phyloP scores from a whole-genome alignment of 2,113 vertebrate species.

The Dipodomys spectabilis region DNA sequence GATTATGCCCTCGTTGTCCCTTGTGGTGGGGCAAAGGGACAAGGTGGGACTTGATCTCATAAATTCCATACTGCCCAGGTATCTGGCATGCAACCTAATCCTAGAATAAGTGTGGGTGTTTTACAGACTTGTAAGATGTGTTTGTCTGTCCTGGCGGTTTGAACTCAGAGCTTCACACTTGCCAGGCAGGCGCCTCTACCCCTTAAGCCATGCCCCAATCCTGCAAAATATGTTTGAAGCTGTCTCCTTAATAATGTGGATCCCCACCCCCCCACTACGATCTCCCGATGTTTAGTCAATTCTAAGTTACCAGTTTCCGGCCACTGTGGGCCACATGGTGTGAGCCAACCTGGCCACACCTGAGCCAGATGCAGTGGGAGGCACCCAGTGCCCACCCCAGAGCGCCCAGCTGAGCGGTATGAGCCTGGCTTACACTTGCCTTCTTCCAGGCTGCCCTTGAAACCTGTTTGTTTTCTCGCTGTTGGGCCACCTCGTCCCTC shows the following conservation, averaged over 20 bases:
- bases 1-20: no score
- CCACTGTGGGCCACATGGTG: not conserved
- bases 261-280: not conserved
- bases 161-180: no score
- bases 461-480: not conserved
- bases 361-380: not conserved
- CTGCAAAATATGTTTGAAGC: not conserved
- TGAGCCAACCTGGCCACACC: not conserved
- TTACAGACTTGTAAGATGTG: no score
- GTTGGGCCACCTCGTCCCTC: not conserved
- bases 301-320: not conserved
- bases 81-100: not conserved
- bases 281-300: not conserved
- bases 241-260: constrained; percentile 46
- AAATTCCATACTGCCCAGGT: not conserved
- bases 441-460: not conserved
- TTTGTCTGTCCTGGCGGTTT: no score
- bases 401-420: not conserved
- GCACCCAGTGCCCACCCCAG: not conserved
- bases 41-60: not conserved
- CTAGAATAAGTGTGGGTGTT: not conserved
- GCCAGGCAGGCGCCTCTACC: no score
- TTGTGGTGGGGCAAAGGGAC: not conserved
- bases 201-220: not conserved
- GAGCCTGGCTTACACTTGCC: not conserved